Percentiles rank a stretch among this genome's conserved stretches.
These are phyloP conservation scores for Sturnus vulgaris DNA, from an alignment of 2,113 vertebrate species.

Conservation along the genomic window DNA sequence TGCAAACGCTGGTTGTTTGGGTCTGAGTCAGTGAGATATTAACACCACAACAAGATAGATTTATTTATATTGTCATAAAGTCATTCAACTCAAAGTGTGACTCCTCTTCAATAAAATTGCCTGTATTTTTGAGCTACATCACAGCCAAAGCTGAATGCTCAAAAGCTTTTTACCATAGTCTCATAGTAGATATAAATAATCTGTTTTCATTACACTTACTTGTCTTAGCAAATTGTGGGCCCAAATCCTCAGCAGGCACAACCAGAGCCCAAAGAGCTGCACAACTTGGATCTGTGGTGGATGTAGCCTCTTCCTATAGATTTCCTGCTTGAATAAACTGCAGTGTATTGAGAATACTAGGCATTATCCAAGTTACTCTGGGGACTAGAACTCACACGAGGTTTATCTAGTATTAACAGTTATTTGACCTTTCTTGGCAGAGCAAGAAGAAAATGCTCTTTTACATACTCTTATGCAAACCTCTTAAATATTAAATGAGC, in stretches of 20 bases:
- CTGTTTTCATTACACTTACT: background rate
- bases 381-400: slow-evolving; percentile 9
- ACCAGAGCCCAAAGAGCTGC: background rate
- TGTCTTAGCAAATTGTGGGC: background rate
- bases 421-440: slow-evolving; percentile 49
- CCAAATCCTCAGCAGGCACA: background rate
- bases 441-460: slow-evolving; percentile 56
- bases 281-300: background rate
- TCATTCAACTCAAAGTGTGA: slow-evolving; percentile 8
- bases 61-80: background rate
- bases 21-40: slow-evolving; percentile 25
- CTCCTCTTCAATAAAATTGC: background rate
- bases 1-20: background rate
- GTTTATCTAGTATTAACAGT: slow-evolving; percentile 51
- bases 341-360: background rate
- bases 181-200: background rate
- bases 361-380: slow-evolving; percentile 25
- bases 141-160: background rate
- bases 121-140: background rate
- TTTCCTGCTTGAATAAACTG: background rate
- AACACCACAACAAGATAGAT: background rate
- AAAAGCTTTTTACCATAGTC: background rate
- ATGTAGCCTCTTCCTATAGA: background rate
- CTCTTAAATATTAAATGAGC: slow-evolving; percentile 57
- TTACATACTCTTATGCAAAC: slow-evolving; percentile 43